Conservation (phyloP, 2,797 vertebrate genomes). For the Miichthys miiuy region DNA sequence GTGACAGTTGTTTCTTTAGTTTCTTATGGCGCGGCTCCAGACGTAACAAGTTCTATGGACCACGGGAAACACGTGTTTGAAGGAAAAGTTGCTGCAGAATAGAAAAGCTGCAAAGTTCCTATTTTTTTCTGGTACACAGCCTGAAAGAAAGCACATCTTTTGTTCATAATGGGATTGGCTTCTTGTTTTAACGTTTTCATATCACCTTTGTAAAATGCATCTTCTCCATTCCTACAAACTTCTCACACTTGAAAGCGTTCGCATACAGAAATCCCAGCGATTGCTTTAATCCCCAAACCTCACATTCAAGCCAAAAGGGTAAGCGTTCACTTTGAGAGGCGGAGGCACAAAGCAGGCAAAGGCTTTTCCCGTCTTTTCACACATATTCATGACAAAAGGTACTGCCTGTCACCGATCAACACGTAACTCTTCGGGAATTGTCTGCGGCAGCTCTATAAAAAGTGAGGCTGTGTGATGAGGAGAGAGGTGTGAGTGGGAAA, state of each 20-base stretch:
- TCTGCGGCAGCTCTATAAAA: slow-evolving; percentile 54
- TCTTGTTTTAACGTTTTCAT: slow-evolving; percentile 25
- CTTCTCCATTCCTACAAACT: slow-evolving; percentile 16
- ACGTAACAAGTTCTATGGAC: slow-evolving; percentile 9
- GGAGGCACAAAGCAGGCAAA: slow-evolving; percentile 33
- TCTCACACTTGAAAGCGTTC: slow-evolving; percentile 14
- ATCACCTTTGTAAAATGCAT: slow-evolving; percentile 32
- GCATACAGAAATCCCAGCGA: slow-evolving; percentile 36
- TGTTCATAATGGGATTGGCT: slow-evolving; percentile 20
- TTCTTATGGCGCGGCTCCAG: slow-evolving; percentile 16
- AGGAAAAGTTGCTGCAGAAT: slow-evolving; percentile 32
- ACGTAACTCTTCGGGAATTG: slow-evolving; percentile 49
- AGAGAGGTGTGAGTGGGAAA: slow-evolving; percentile 67
- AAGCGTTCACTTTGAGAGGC: slow-evolving; percentile 48
- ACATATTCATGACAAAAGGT: slow-evolving; percentile 53
- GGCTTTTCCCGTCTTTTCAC: slow-evolving; percentile 50
- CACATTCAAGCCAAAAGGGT: slow-evolving; percentile 30
- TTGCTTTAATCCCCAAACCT: slow-evolving; percentile 21
- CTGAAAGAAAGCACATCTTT: slow-evolving; percentile 10
- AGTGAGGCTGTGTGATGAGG: slow-evolving; percentile 57
- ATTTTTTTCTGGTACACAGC: background rate
- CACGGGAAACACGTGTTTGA: slow-evolving; percentile 22
- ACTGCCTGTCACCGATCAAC: slow-evolving; percentile 53
- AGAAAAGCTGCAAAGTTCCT: slow-evolving; percentile 10
- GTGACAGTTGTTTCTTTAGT: background rate